Evolutionary conservation across 2,113 vertebrate genomes (phyloP).

Genomic region (Origma solitaria): DNA sequence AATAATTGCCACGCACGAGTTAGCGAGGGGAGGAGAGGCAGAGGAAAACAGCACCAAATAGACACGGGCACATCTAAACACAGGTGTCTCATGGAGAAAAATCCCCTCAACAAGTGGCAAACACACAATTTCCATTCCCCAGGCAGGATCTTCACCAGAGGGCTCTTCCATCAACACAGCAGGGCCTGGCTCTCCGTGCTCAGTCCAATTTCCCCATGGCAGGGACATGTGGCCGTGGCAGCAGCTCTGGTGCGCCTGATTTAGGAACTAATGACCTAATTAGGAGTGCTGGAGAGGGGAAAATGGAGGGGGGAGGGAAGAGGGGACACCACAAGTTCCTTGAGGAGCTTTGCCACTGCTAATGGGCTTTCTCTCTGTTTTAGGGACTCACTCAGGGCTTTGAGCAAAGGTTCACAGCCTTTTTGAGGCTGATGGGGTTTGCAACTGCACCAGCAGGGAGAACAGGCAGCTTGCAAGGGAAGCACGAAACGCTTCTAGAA

Average conservation of each 20-base stretch:
- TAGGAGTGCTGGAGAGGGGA: background rate
- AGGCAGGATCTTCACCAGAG: background rate
- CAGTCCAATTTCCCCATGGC: background rate
- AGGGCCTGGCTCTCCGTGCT: background rate
- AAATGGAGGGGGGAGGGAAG: background rate
- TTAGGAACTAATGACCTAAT: constrained; percentile 33
- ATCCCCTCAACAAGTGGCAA: background rate
- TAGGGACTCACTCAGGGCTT: background rate
- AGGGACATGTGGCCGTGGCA: background rate
- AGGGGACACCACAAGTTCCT: background rate
- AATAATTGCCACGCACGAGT: background rate
- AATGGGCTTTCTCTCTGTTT: background rate
- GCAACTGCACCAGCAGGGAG: background rate
- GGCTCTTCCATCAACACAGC: background rate
- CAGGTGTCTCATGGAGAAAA: background rate
- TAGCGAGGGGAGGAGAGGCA: background rate
- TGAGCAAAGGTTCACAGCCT: background rate
- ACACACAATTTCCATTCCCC: background rate
- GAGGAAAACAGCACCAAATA: background rate
- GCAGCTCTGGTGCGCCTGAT: background rate
- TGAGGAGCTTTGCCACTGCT: background rate
- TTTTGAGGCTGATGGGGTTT: background rate
- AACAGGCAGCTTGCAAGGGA: background rate
- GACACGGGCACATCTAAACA: background rate
- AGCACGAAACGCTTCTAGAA: background rate